Evolutionary conservation across 1,140 invertebrate genomes (phyloP), one percentile per base, ranked within the genome.

Genomic region (Eupeodes corollae): DNA sequence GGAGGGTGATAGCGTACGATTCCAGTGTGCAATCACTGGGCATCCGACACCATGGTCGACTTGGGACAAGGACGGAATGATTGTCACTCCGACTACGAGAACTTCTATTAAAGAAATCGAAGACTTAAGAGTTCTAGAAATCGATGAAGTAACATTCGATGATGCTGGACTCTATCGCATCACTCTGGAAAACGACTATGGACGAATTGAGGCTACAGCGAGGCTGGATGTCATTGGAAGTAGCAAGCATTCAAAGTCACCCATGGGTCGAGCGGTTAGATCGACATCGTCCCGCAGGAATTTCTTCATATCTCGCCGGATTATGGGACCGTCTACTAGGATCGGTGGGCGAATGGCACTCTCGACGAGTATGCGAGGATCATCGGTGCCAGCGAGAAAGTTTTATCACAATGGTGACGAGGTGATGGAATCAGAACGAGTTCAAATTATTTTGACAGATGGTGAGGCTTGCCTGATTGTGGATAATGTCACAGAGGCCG

Each of bases 111-210:
- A 76, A 38, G 86, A 90, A 59, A 76, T 79, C 34, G 84, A 88
- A 48, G 87, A 90, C 71, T 56, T 79, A 44, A 72, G 83, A 34
- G 79, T 83, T 32, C 70, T 96, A 21, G 81, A 88, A 70, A 88
- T 91, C 33, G 69, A 77, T 2, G 79, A 90, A 49, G 83, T 90
- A 0, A 80, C 76, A 1, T 71, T 75, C 5, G 82, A 86, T 48
- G 88, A 91, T 61, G 83, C 86, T 0, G 89, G 87, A 1, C 66
- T 88, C 0, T 91, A 91, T 59, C 76, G 83, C 37, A 78, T 91
- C 11, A 82, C 78, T 1, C 61, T 90, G 9, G 86, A 89, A 58
- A 91, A 91, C 59, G 81, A 88, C 50, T 79, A 84, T 34, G 89
- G 89, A 0, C 75, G 82, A 50, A 80, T 86, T 2, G 84, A 88